Base-by-base conservation (phyloP, 2,797 vertebrate genomes). In the Lophotriccus pileatus region DNA sequence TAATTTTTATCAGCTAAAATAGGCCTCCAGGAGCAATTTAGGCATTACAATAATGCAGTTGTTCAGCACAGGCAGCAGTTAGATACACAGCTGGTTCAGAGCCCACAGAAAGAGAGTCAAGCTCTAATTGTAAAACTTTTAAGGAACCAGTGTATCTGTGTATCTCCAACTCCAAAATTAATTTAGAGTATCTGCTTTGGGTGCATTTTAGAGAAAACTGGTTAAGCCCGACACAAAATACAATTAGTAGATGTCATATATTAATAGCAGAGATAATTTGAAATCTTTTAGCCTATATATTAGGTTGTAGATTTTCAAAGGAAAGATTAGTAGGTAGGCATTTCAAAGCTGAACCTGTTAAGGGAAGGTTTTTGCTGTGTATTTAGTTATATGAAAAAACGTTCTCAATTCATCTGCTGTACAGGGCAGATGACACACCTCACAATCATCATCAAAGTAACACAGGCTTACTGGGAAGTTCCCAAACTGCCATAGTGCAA, bases 1-100 rank as follows among this genome's bases (percentile, higher is more conserved):
- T 88, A 93, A 53, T 87, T 95, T 96, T 87, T 87, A 90, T 75
- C 81, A 70, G 58, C 58, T 94, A 62, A 97, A 97, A 96, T 93
- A 81, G 93, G 82, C 91, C 92, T 87, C 90, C 60, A 96, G 92
- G 94, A 95, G 75, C 85, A 90, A 93, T 95, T 95, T 72, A 83
- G 84, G 37, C 32, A 79, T 80, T 87, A 94, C 78, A 93, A 72
- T 68, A 84, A 80, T 36, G 68, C 9, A 15, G 56, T 72, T 81
- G 72, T 96, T 95, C 72, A 50, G 75, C 73, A 78, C 2, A 70
- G 68, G 56, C 76, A 92, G 66, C 68, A 82, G 30, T 77, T 92
- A 72, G 37, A 82, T 73, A 63, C 56, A 59, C 75, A 94, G 70
- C 68, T 82, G 53, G 53, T 90, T 97, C 70, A 87, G n/a, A 84